Base-by-base conservation (phyloP, 2,888 invertebrate species). In the Watsonalla cultraria region DNA sequence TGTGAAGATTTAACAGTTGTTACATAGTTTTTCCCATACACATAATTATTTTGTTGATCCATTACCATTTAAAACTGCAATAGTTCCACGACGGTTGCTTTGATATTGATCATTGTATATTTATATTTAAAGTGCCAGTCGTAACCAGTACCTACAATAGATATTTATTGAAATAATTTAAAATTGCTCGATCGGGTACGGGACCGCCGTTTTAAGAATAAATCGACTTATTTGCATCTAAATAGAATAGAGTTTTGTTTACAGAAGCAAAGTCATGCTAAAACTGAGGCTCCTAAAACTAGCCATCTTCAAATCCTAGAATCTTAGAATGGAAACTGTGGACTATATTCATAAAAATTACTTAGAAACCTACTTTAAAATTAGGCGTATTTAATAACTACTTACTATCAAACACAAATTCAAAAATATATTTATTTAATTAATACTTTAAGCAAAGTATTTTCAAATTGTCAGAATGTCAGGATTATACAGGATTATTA, bases 61-160 rank as follows among this genome's bases (percentile, higher is more conserved):
- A 85, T 86, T 74, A 72, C 89, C 91, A 90, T 89, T 70, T 82
- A 80, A 91, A 90, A 91, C 87, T 87, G 90, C 91, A 91, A 91
- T 91, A 91, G 91, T 80, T 75, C 71, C 72, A 67, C 61, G 66
- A 74, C 67, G 66, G 53, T 57, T 64, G 62, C 70, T 72, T 54
- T 13, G 42, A 47, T 37, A 47, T 34, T 49, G 50, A 53, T 45
- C 39, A 33, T 39, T 45, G 46, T 42, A 24, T 37, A 47, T 49
- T 34, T 55, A 54, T 51, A 48, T 49, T 60, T 65, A 51, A 58
- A 60, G 62, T 60, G 55, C 24, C 49, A 51, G 62, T 56, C 56
- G 54, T 52, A 57, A 62, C 87, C 86, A 82, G 84, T 78, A 78
- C 76, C 64, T 80, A 84, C 90, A 90, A 90, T 90, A 90, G 90